Percentiles rank a stretch among this genome's conserved stretches.
phyloP scores from a whole-genome alignment of 2,888 invertebrate genomes.

The Balanococcus diminutus region DNA sequence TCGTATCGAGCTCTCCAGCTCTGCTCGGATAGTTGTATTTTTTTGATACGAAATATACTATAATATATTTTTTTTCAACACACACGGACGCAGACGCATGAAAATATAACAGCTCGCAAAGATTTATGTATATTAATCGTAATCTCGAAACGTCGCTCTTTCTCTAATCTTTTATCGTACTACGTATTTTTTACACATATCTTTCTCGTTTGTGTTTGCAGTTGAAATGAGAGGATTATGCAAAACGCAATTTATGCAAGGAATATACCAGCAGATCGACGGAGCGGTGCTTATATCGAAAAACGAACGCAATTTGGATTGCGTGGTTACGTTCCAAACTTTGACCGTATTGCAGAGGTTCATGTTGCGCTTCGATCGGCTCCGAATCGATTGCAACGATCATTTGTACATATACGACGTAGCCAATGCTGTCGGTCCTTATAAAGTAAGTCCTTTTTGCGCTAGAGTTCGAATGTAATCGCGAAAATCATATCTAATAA shows the following conservation, averaged over 20 bases:
- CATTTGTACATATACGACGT: slow-evolving; percentile 92
- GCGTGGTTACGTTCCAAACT: slow-evolving; percentile 92
- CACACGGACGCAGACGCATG: too few relatives aligned
- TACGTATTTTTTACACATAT: not conserved
- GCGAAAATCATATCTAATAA: too few relatives aligned
- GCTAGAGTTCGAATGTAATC: too few relatives aligned
- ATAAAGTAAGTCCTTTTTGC: slow-evolving; percentile 71
- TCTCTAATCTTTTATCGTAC: not conserved
- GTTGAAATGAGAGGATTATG: slow-evolving; percentile 89
- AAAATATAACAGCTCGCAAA: too few relatives aligned
- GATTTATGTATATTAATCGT: too few relatives aligned
- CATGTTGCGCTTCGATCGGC: slow-evolving; percentile 90
- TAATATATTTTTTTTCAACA: too few relatives aligned
- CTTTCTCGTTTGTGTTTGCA: slow-evolving; percentile 62
- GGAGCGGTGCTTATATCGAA: slow-evolving; percentile 89
- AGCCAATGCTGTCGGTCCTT: slow-evolving; percentile 84
- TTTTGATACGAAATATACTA: too few relatives aligned
- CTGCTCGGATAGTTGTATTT: too few relatives aligned
- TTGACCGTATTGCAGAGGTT: slow-evolving; percentile 92
- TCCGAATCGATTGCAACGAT: slow-evolving; percentile 92
- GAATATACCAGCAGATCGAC: slow-evolving; percentile 87
- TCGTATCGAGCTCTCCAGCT: too few relatives aligned
- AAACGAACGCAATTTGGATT: slow-evolving; percentile 88
- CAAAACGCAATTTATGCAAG: slow-evolving; percentile 87
- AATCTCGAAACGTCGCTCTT: not conserved